phyloP scores from a whole-genome alignment of 2,797 vertebrate species.

The Tiaroga cobitis region DNA sequence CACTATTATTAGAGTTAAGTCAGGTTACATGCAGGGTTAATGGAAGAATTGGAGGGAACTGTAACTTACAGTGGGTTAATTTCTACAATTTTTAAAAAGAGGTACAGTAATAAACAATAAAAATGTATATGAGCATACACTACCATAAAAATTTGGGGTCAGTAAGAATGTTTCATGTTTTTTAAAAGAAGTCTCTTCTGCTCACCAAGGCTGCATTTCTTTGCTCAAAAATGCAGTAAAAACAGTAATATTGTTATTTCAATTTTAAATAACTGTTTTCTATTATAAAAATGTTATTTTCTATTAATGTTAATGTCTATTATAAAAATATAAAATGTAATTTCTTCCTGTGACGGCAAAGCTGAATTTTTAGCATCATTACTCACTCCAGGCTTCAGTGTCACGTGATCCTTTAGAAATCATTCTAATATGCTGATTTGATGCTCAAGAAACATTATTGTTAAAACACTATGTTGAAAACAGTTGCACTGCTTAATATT shows the following conservation, averaged over 20 bases:
- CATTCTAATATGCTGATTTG: background rate
- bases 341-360: no score
- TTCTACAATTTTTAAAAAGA: background rate
- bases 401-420: background rate
- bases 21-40: constrained; percentile 22
- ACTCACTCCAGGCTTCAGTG: background rate
- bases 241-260: no score
- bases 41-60: background rate
- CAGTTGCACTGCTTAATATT: background rate
- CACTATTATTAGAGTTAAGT: background rate
- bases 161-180: background rate
- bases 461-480: background rate
- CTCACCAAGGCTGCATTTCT: no score
- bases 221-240: no score
- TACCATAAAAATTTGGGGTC: background rate
- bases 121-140: background rate
- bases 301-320: no score
- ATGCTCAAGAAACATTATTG: background rate
- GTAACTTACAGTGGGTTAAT: constrained; percentile 30
- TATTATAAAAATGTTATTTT: no score
- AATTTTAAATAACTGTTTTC: no score
- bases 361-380: no score
- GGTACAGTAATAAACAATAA: background rate
- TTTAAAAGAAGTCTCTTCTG: no score
- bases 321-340: no score